Base-by-base conservation (phyloP, 2,797 vertebrate species). In the Tapera naevia region DNA sequence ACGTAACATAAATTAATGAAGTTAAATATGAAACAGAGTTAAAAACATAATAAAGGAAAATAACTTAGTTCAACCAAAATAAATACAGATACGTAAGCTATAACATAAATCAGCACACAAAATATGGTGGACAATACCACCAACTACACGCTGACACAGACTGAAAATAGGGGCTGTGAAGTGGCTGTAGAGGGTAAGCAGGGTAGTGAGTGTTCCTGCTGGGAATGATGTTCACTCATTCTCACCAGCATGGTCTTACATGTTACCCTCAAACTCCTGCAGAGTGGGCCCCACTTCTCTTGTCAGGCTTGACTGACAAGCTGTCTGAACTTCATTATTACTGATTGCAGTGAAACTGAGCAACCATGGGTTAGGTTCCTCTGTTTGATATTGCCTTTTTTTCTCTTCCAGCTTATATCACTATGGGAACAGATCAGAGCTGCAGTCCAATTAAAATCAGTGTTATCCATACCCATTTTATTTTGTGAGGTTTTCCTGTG, bases 31-130 rank as follows among this genome's bases (percentile, higher is more conserved):
- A 94, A 94, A 91, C 75, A 69, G 27, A 33, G 86, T 95, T 94
- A 46, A 96, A 91, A 94, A 89, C 75, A 81, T 28, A 75, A 72
- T 58, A 92, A 88, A 75, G 37, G 50, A 96, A 96, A 96, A 89
- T 66, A 90, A 92, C 53, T 83, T 83, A 88, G 85, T 73, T 86
- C 33, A 96, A 96, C 79, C 43, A 88, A 97, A 95, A 94, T 75
- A 84, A 86, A 79, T 50, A 89, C 65, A 93, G 73, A 86, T 45
- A 85, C 4, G 4, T 64, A 56, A 93, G 86, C 28, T 61, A 48
- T 22, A 80, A 95, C n/a, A 72, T 80, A 91, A 96, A 94, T 85
- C 74, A 93, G 51, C 62, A 92, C 50, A 88, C 4, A 87, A 75
- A 78, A 91, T 46, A 15, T 30, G 79, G 75, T 64, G 39, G 67